Conservation (phyloP, 2,888 invertebrate species). For the Brenthis hecate region DNA sequence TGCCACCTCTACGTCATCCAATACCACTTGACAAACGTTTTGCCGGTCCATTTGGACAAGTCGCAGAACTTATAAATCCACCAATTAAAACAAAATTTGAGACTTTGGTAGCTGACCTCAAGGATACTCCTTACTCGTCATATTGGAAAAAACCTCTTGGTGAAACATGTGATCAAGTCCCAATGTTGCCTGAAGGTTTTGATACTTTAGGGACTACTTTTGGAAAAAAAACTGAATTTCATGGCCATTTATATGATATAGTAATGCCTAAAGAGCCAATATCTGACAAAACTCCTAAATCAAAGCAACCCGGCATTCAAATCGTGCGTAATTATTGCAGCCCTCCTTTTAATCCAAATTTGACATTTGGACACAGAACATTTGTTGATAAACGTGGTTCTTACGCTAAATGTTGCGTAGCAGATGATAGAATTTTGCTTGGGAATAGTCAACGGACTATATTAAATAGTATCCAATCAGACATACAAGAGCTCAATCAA, state of each 20-base stretch:
- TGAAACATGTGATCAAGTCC: constrained; percentile 54
- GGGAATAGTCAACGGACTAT: constrained; percentile 62
- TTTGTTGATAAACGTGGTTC: constrained; percentile 72
- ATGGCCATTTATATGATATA: constrained; percentile 64
- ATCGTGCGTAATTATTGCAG: constrained; percentile 58
- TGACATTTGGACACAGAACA: constrained; percentile 71
- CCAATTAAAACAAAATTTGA: constrained; percentile 64
- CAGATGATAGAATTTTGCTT: constrained; percentile 58
- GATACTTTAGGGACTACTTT: constrained; percentile 58
- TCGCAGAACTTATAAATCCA: constrained; percentile 58
- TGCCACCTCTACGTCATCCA: constrained; percentile 59
- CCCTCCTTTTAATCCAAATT: constrained; percentile 67
- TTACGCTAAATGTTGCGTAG: constrained; percentile 70
- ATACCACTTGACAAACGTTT: constrained; percentile 56
- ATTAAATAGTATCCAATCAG: constrained; percentile 66
- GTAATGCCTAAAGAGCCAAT: constrained; percentile 64
- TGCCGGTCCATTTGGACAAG: constrained; percentile 54
- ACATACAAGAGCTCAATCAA: constrained; percentile 59
- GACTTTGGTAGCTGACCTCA: constrained; percentile 61
- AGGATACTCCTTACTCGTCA: constrained; percentile 62
- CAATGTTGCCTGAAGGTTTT: constrained; percentile 69
- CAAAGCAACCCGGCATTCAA: constrained; percentile 56
- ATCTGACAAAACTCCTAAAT: constrained; percentile 57
- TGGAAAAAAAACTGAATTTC: constrained; percentile 56
- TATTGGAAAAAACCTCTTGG: constrained; percentile 68